phyloP scores from a whole-genome alignment of 2,888 invertebrate species.

The Hypena proboscidalis region DNA sequence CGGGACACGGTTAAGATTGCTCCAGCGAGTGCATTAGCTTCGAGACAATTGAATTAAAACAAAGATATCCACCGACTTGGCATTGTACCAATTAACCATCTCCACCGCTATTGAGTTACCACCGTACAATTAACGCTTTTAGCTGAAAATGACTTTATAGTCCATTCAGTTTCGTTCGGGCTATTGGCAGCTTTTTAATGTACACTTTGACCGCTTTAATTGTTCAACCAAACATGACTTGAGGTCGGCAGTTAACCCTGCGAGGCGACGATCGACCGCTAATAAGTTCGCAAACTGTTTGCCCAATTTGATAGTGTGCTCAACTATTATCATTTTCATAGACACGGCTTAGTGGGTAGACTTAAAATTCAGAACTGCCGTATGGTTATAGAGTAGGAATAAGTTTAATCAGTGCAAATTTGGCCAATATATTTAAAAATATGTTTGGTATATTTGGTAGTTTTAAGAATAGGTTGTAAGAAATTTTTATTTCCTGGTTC shows the following conservation, averaged over 20 bases:
- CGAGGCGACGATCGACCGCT: constrained; percentile 28
- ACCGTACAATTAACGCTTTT: constrained; percentile 67
- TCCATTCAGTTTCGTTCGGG: constrained; percentile 57
- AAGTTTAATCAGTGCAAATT: no score
- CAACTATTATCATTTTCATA: constrained; percentile 23
- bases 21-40: constrained; percentile 63
- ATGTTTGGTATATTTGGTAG: no score
- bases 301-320: constrained; percentile 28
- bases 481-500: no score
- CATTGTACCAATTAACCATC: constrained; percentile 75
- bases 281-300: constrained; percentile 35
- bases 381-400: no score
- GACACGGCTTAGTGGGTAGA: no score
- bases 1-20: constrained; percentile 55
- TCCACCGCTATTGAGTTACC: constrained; percentile 62
- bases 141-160: constrained; percentile 73
- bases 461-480: no score
- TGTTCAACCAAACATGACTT: constrained; percentile 32
- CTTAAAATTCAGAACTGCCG: no score
- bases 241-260: constrained; percentile 40
- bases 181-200: constrained; percentile 49
- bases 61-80: constrained; percentile 70
- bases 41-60: constrained; percentile 73
- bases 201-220: constrained; percentile 35
- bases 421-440: no score